These are phyloP conservation scores for Sebastes minor DNA, from an alignment of 2,797 vertebrate genomes.

Conservation along the genomic window DNA sequence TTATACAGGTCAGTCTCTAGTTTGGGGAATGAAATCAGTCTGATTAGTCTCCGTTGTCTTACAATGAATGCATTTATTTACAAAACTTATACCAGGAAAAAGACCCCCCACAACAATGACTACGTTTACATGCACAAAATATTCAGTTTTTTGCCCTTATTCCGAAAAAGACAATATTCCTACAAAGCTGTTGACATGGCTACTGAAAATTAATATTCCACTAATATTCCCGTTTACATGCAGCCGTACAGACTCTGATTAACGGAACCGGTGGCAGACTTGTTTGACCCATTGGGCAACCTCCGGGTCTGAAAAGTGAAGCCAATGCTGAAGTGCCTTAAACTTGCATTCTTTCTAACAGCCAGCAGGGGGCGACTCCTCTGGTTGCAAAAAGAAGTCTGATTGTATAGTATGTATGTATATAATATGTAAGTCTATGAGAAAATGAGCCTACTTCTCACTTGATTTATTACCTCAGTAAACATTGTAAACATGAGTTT, in stretches of 20 bases:
- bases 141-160: neutral
- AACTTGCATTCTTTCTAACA: too few relatives aligned
- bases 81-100: neutral
- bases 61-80: neutral
- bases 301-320: too few relatives aligned
- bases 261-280: neutral
- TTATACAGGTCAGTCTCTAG: neutral
- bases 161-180: neutral
- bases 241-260: too few relatives aligned
- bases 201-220: neutral
- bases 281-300: too few relatives aligned
- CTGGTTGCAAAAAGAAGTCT: too few relatives aligned
- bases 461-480: too few relatives aligned
- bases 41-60: neutral
- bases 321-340: too few relatives aligned
- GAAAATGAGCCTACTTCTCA: too few relatives aligned
- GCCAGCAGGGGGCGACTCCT: too few relatives aligned
- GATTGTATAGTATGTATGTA: too few relatives aligned
- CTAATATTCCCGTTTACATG: neutral
- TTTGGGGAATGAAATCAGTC: neutral
- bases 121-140: neutral
- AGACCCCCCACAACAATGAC: neutral
- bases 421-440: too few relatives aligned
- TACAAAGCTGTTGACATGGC: neutral
- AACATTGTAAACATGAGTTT: too few relatives aligned